Base-by-base conservation (phyloP, 2,888 invertebrate species). In the Silvanus unidentatus region DNA sequence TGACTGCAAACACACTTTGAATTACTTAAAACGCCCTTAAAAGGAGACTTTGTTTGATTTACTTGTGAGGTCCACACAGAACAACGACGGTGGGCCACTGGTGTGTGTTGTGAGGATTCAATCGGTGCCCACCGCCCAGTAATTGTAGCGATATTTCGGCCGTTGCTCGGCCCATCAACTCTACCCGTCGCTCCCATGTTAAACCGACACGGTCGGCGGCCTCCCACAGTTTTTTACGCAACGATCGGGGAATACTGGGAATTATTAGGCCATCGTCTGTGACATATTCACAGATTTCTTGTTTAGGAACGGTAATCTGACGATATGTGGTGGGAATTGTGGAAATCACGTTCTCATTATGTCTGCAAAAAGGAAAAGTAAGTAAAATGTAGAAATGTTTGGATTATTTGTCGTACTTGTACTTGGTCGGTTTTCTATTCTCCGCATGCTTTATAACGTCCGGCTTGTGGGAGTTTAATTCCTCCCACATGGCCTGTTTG, bases 71-170 rank as follows among this genome's bases (percentile, higher is more conserved):
- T 39, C 82, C 82, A 56, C 81, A 82, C 60, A 92, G 75, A 49
- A 87, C 81, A 43, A 85, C 86, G 39, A 89, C 88, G 38, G 80
- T 80, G 43, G 93, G 93, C 77, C 83, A 80, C 73, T 94, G 94
- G 73, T 94, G 94, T 50, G 84, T 83, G 72, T 94, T 94, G 60
- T 86, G 82, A 37, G 91, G 86, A 65, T 87, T 89, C 44, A 93
- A 75, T 42, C 92, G 77, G 60, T 90, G 84, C 29, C 84, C 86
- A 41, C 94, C 93, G 32, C 94, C 94, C 45, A 89, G 73, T 41
- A 94, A 75, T 57, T 87, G 84, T 9, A 90, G 77, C 49, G 86
- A 85, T 74, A 93, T 84, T 73, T 94, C 94, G 44, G 86, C 81
- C 16, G 86, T 84, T 35, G 89, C 90, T 51, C 93, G 79, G 35